Conservation (phyloP, 2,113 vertebrate genomes). For the Gallinago undulata region DNA sequence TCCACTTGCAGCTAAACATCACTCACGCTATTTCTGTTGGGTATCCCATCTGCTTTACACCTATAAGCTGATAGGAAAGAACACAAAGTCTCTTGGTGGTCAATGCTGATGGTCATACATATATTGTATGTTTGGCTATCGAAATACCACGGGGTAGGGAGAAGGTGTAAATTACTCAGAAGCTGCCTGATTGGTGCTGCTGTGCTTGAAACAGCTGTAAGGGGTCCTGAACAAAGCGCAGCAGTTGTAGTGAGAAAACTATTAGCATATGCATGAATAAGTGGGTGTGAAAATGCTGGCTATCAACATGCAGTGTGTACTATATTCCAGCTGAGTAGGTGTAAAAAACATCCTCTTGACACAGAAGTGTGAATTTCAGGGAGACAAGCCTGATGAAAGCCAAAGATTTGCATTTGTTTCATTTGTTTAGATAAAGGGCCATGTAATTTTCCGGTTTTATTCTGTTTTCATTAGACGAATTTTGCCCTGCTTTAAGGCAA, state of each 20-base stretch:
- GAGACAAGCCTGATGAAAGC: conserved; percentile 14
- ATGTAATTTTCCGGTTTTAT: background rate
- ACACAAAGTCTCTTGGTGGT: background rate
- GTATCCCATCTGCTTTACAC: conserved; percentile 21
- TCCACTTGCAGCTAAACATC: background rate
- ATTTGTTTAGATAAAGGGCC: background rate
- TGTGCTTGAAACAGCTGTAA: conserved; percentile 23
- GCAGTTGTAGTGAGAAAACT: conserved; percentile 50
- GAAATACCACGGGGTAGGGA: background rate
- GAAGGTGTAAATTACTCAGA: conserved; percentile 52
- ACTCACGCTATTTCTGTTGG: background rate
- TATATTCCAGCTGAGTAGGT: conserved; percentile 56
- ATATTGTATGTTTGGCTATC: background rate
- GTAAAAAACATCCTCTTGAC: conserved; percentile 46
- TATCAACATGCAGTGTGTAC: background rate
- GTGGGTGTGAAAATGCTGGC: conserved; percentile 54
- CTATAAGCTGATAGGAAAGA: background rate
- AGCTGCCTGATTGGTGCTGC: background rate
- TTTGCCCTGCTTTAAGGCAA: background rate
- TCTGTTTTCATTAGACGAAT: background rate
- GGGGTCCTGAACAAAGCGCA: background rate
- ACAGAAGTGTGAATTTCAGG: conserved; percentile 58
- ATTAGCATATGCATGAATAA: conserved; percentile 63
- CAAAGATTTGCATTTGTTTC: conserved; percentile 6
- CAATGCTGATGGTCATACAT: conserved; percentile 8